Conservation (phyloP, 2,113 vertebrate genomes). For the Thymallus thymallus region DNA sequence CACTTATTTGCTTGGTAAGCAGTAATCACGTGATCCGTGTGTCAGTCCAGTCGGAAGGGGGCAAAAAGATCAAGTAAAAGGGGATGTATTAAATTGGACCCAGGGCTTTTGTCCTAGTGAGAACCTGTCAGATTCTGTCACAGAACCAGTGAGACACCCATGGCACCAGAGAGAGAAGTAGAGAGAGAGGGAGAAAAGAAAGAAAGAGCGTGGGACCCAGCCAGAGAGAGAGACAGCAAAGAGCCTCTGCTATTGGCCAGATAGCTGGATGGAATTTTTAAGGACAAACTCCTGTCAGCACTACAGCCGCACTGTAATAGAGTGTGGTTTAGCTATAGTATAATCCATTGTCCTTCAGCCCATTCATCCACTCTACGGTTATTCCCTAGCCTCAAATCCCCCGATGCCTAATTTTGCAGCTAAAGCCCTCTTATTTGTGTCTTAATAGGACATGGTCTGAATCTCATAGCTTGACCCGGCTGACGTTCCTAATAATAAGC, state of each 20-base stretch:
- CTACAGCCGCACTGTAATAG: background rate
- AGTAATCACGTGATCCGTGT: background rate
- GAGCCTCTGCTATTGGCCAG: background rate
- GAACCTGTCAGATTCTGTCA: background rate
- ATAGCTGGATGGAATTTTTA: background rate
- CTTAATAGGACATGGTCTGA: conserved; percentile 42
- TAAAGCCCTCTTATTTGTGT: conserved; percentile 35
- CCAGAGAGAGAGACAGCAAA: background rate
- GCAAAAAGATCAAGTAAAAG: background rate
- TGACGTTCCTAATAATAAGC: conserved; percentile 45
- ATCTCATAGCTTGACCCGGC: conserved; percentile 31
- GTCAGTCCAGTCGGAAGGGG: background rate
- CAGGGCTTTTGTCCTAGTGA: background rate
- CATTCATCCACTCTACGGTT: background rate
- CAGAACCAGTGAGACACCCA: background rate
- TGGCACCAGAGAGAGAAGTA: background rate
- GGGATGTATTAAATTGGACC: conserved; percentile 8
- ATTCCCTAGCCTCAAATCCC: conserved; percentile 16
- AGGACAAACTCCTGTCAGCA: background rate
- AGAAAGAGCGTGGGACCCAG: background rate
- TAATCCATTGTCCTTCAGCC: conserved; percentile 21
- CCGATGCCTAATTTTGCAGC: conserved; percentile 23
- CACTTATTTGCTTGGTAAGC: conserved; percentile 1
- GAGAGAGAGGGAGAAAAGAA: background rate
- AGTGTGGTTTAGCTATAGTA: background rate